Evolutionary conservation across 2,888 invertebrate species (phyloP).

Genomic region (Eilema griseolum): DNA sequence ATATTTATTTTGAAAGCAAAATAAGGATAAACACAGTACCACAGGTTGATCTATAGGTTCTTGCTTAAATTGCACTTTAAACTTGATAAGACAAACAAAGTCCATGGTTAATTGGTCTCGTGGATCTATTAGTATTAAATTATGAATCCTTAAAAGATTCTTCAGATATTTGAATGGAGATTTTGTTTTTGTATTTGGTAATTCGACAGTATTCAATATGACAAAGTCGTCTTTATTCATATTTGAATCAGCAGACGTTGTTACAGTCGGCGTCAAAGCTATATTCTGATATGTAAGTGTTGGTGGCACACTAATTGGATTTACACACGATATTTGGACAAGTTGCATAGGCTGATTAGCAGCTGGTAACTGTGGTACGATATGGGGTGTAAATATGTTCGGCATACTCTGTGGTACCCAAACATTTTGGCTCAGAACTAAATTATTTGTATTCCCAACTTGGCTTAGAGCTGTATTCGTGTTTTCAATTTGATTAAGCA

Average conservation of each 20-base stretch:
- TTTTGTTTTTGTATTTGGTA: constrained; percentile 72
- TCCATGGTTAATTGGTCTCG: constrained; percentile 41
- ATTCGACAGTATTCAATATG: constrained; percentile 67
- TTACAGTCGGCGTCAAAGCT: constrained; percentile 13
- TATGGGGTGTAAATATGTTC: constrained; percentile 28
- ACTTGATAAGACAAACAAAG: constrained; percentile 68
- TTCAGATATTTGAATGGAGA: constrained; percentile 74
- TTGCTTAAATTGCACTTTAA: constrained; percentile 72
- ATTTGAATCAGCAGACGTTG: background rate
- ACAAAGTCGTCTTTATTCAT: constrained; percentile 37
- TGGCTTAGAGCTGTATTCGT: constrained; percentile 1
- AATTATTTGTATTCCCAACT: constrained; percentile 14
- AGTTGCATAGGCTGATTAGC: constrained; percentile 25
- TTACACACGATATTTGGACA: constrained; percentile 16
- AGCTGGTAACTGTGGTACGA: constrained; percentile 9
- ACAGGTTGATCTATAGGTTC: constrained; percentile 59
- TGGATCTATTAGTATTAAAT: constrained; percentile 62
- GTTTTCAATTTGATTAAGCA: constrained; percentile 8
- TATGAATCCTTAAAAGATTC: constrained; percentile 65
- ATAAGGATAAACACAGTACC: constrained; percentile 64
- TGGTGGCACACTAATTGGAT: constrained; percentile 14
- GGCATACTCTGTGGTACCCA: constrained; percentile 25
- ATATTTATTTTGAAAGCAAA: constrained; percentile 59
- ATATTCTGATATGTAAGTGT: constrained; percentile 16
- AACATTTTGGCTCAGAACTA: constrained; percentile 14